These are phyloP conservation scores for Forbesichthys papilliferus DNA, from an alignment of 2,113 vertebrate genomes.

Conservation along the genomic window DNA sequence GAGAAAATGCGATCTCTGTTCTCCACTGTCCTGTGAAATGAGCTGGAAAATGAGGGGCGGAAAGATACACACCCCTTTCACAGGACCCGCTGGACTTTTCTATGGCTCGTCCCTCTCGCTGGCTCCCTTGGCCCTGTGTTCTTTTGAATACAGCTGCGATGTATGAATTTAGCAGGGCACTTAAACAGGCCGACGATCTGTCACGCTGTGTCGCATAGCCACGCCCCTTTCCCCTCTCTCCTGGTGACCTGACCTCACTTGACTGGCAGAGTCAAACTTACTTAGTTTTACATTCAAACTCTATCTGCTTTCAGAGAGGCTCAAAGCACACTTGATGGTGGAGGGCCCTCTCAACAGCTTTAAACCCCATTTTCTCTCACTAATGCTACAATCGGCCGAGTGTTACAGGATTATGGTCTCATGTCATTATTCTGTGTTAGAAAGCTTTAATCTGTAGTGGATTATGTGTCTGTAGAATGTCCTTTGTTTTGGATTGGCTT, in stretches of 20 bases:
- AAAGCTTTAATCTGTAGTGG: constrained; percentile 12
- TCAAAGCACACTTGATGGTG: constrained; percentile 50
- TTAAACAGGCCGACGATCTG: constrained; percentile 76
- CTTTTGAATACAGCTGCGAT: constrained; percentile 78
- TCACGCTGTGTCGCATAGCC: constrained; percentile 27
- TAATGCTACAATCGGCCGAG: constrained; percentile 35
- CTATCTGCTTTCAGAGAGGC: constrained; percentile 66
- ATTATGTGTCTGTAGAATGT: constrained; percentile 17
- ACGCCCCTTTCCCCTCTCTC: background rate
- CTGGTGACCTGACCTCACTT: constrained; percentile 55
- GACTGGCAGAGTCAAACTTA: constrained; percentile 45
- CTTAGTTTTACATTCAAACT: constrained; percentile 59
- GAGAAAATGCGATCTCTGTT: constrained; percentile 67
- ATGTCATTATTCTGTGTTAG: constrained; percentile 34
- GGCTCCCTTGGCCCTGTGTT: constrained; percentile 16
- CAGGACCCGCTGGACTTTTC: constrained; percentile 52
- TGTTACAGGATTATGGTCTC: constrained; percentile 39
- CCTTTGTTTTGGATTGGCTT: too few relatives aligned
- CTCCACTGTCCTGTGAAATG: constrained; percentile 75
- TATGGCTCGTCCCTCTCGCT: constrained; percentile 35
- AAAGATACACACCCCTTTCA: constrained; percentile 54
- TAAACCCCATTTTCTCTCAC: constrained; percentile 42
- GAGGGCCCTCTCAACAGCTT: constrained; percentile 40
- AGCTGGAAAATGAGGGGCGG: constrained; percentile 82
- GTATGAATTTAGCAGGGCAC: constrained; percentile 75